A percentile compares a stretch with the other conserved stretches of the same genome.
Evolutionary conservation across 2,797 vertebrate genomes (phyloP).

Genomic region (Ciconia nigra): DNA sequence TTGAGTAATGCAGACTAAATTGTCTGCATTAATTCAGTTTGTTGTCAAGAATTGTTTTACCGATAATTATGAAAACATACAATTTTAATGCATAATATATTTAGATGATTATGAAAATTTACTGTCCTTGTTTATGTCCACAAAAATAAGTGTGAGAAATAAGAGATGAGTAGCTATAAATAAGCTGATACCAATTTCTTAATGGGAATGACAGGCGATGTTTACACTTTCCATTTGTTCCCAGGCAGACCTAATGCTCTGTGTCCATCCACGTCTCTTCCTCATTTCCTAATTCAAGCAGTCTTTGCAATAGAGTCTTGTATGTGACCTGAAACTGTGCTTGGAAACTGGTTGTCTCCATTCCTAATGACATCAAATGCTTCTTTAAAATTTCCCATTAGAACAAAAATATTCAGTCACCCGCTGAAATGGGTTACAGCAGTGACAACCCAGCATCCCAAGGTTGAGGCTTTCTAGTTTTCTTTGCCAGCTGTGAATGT

Average conservation of each 20-base stretch:
- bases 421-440: neutral
- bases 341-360: neutral
- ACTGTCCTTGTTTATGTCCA: neutral
- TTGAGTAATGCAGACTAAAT: neutral
- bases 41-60: neutral
- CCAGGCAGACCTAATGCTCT: neutral
- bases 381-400: neutral
- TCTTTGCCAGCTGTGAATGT: neutral
- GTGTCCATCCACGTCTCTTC: neutral
- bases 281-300: neutral
- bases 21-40: neutral
- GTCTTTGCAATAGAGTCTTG: neutral
- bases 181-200: neutral
- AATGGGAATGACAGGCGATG: neutral
- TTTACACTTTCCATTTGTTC: slow-evolving; percentile 5
- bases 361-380: neutral
- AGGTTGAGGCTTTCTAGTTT: neutral
- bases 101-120: neutral
- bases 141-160: neutral
- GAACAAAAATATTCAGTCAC: neutral
- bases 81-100: neutral
- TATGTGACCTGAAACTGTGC: neutral
- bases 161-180: neutral
- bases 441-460: neutral
- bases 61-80: neutral